Evolutionary conservation across 1,140 invertebrate species (phyloP), one percentile per base, ranked within the genome.

Genomic region (Parapsyche elsis): DNA sequence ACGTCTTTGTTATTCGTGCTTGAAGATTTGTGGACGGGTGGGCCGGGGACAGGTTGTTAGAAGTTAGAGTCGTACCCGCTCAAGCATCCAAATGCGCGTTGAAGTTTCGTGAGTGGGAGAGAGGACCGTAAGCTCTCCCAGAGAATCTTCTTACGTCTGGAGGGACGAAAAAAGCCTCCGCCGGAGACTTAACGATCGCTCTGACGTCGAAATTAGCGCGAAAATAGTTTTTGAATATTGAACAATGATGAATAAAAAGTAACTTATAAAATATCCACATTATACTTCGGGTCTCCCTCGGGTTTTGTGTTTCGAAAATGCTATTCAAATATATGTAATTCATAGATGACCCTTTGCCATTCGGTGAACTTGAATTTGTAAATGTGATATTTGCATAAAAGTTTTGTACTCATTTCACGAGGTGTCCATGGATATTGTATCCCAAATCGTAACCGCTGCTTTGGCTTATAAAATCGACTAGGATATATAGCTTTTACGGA

Each of bases 51-150:
- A 70, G 59, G 75, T 80, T 78, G 79, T 83, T 83, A 81, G 61
- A 83, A 83, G 79, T 81, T 83, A 73, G 26, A 78, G 81, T 61
- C n/a, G 71, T 71, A 57, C 44, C 76, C 81, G 61, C 30, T 80
- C 76, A 79, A 83, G 81, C 81, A 80, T 83, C 76, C 81, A 83
- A 83, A 83, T 83, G 57, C 79, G 76, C 76, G 61, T 49, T 74
- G 79, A 83, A 83, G 73, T 83, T 82, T 81, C 30, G 57, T 19
- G 81, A 79, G 79, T 71, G 76, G 71, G 76, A 61, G 10, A 26
- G 64, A 67, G 24, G 64, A 67, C 38, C 26, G 1, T 79, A 53
- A 80, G 44, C 61, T 44, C 26, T 67, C 9, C 24, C 26, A 76
- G 9, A 14, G 24, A 67, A 38, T 26, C 75, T 67, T 71, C 79